These are phyloP conservation scores for Drosophila arizonae DNA, from an alignment of 1,140 invertebrate species.

Conservation along the genomic window DNA sequence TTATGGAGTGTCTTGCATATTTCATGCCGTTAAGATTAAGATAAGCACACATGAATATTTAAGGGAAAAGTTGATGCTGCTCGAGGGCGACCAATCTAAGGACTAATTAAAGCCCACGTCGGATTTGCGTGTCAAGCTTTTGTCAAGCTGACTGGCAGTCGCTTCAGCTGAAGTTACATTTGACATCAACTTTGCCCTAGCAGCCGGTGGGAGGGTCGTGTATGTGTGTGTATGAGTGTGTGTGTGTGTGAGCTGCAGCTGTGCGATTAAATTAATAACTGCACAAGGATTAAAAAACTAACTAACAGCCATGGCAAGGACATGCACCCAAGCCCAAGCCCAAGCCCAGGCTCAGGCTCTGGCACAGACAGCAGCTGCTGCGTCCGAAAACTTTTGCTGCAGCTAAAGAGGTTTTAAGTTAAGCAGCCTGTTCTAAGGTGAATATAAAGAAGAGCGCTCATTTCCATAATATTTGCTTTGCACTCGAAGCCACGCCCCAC, in stretches of 20 bases:
- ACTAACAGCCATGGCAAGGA: slow-evolving; percentile 72
- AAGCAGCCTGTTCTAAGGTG: slow-evolving; percentile 37
- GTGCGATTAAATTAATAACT: slow-evolving; percentile 81
- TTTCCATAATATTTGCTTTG: slow-evolving; percentile 80
- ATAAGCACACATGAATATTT: slow-evolving; percentile 53
- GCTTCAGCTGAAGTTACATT: slow-evolving; percentile 3
- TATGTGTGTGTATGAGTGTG: background rate
- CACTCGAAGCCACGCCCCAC: slow-evolving; percentile 20
- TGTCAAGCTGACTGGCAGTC: slow-evolving; percentile 41
- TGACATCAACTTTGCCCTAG: slow-evolving; percentile 18
- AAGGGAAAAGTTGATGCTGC: slow-evolving; percentile 45
- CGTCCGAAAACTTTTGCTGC: slow-evolving; percentile 58
- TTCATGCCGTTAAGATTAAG: slow-evolving; percentile 24
- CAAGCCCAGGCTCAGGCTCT: background rate
- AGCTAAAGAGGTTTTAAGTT: slow-evolving; percentile 41
- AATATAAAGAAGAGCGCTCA: slow-evolving; percentile 38
- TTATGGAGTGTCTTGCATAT: slow-evolving; percentile 30
- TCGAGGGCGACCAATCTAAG: slow-evolving; percentile 51
- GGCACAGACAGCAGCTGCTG: slow-evolving; percentile 47
- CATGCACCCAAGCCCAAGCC: slow-evolving; percentile 40
- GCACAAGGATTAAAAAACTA: slow-evolving; percentile 78
- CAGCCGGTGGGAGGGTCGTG: background rate
- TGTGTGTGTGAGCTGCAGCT: slow-evolving; percentile 64
- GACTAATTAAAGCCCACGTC: slow-evolving; percentile 72
- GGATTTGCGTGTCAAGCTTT: slow-evolving; percentile 68